These are phyloP conservation scores for Uromys caudimaculatus DNA, from an alignment of 2,797 vertebrate genomes.

Conservation along the genomic window DNA sequence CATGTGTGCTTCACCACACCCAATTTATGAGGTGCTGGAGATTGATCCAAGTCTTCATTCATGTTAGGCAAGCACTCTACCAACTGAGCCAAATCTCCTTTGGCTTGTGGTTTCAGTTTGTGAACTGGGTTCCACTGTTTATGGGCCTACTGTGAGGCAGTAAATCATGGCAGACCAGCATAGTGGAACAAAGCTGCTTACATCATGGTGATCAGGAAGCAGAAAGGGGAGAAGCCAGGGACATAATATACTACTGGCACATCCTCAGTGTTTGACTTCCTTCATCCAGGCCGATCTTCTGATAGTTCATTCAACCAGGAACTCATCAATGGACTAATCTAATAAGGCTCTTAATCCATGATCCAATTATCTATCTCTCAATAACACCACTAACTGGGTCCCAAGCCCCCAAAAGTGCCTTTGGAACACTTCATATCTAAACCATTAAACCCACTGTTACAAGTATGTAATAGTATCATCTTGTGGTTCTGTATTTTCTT, in stretches of 20 bases:
- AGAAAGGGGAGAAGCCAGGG: background rate
- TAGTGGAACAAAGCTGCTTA: background rate
- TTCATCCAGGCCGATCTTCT: background rate
- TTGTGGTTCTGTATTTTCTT: background rate
- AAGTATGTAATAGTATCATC: background rate
- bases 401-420: background rate
- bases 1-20: background rate
- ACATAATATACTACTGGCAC: background rate
- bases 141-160: background rate
- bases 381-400: background rate
- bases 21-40: background rate
- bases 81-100: background rate
- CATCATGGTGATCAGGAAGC: background rate
- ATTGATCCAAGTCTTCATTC: background rate
- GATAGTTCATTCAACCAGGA: background rate
- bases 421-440: background rate
- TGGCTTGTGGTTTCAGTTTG: background rate
- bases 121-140: background rate
- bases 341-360: background rate
- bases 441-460: background rate
- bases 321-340: background rate
- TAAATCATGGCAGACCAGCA: background rate
- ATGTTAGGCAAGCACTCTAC: background rate
- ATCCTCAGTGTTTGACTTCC: background rate
- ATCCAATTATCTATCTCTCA: background rate